Evolutionary conservation across 2,113 vertebrate species (phyloP), one percentile per base, ranked within the genome.

Genomic region (Sinocyclocheilus grahami): DNA sequence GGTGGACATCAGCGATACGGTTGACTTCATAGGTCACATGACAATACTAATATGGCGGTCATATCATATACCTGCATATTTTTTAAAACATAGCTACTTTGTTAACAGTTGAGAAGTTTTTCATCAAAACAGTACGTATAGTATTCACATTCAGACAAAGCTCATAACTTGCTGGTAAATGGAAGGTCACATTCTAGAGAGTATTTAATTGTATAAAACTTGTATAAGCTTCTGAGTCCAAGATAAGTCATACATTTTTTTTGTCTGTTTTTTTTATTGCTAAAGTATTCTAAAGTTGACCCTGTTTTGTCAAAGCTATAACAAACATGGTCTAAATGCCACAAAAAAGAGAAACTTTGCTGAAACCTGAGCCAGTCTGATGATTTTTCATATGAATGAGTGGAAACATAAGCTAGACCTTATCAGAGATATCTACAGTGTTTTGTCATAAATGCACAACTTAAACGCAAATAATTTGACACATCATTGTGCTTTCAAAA

Each of bases 341-440:
- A 55, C 48, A 78, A 78, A 55, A 53, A 27, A 6, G 5, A 18
- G 9, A 76, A 20, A 27, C 13, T 77, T 55, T 53, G 20, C 18
- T n/a, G 7, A 78, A 77, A 55, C 48, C 24, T 55, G 14, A 78
- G 27, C 60, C 67, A 24, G 33, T 16, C n/a, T 62, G 22, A 58
- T 71, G 11, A 18, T n/a, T 80, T 82, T 67, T 69, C 42, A 24
- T 48, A 30, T 11, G 14, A 46, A 48, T 30, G 39, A 78, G 16
- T 78, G 78, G 42, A 42, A 42, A 42, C 39, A 42, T 42, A 42
- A 87, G 58, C 88, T 69, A 87, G 84, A 88, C 87, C 89, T 88
- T 84, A 89, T 89, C 55, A 89, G 86, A 82, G 88, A 88, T 88
- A 91, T 88, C 65, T 4, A 22, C n/a, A 10, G 4, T 83, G n/a